Conservation (phyloP, 2,888 invertebrate species). For the Masnerella sp. region DNA sequence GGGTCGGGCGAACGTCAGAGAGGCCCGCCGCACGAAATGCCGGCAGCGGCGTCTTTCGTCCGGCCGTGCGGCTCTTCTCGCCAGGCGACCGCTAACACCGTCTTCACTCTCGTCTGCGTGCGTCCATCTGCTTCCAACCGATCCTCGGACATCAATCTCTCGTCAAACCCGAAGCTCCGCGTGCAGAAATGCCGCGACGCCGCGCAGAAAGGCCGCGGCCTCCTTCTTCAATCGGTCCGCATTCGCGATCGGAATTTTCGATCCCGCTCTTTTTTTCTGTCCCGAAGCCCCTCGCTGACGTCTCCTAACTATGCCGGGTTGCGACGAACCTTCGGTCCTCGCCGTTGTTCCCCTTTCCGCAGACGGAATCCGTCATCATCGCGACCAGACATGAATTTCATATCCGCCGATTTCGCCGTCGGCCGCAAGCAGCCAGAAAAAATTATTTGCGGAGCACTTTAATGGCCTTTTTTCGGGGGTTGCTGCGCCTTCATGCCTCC, state of each 20-base stretch:
- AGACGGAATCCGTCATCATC: conserved; percentile 38
- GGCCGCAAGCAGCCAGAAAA: conserved; percentile 8
- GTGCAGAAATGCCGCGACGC: conserved; percentile 71
- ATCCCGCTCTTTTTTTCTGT: conserved; percentile 55
- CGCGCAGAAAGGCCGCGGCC: conserved; percentile 62
- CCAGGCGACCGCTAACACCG: conserved; percentile 60
- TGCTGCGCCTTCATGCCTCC: no score
- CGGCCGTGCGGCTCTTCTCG: conserved; percentile 68
- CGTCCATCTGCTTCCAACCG: conserved; percentile 50
- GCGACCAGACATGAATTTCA: conserved; percentile 54
- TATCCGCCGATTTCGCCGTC: conserved; percentile 40
- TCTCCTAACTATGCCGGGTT: conserved; percentile 30
- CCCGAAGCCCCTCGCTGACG: conserved; percentile 24
- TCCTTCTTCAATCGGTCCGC: conserved; percentile 58
- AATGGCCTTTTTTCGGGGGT: conserved; percentile 16
- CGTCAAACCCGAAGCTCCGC: conserved; percentile 74
- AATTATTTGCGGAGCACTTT: conserved; percentile 6
- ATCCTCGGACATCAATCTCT: conserved; percentile 75
- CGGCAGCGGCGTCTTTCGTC: conserved; percentile 76
- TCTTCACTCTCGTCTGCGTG: conserved; percentile 38
- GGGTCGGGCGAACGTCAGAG: conserved; percentile 51
- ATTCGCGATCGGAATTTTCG: conserved; percentile 58
- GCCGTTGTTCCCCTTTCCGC: conserved; percentile 12
- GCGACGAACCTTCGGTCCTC: conserved; percentile 7
- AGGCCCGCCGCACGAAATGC: conserved; percentile 70